Conservation (phyloP, 2,113 vertebrate genomes). For the Cervus canadensis region DNA sequence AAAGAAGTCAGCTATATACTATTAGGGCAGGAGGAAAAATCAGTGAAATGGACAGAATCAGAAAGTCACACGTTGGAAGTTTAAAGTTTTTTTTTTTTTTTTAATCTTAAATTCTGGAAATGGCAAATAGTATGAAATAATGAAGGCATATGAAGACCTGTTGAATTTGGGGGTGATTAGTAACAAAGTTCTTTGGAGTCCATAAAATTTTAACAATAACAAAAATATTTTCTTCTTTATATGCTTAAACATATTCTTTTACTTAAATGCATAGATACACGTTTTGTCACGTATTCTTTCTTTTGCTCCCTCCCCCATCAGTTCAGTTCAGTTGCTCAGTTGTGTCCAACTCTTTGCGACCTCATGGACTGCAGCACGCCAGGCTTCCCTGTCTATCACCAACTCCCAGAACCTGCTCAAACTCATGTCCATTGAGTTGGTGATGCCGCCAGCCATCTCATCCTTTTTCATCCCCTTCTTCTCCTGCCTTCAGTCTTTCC, state of each 20-base stretch:
- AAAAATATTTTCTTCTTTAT: background rate
- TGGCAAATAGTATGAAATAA: background rate
- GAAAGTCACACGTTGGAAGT: background rate
- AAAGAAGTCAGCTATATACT: background rate
- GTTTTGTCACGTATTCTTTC: background rate
- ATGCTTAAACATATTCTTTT: background rate
- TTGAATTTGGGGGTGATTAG: background rate
- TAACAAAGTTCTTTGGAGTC: background rate
- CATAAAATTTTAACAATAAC: background rate
- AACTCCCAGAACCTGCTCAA: background rate
- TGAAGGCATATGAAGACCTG: background rate
- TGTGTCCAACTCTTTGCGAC: background rate
- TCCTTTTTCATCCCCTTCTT: background rate
- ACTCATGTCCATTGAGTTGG: background rate
- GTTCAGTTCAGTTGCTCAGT: background rate
- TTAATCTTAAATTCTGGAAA: background rate
- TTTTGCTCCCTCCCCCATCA: background rate
- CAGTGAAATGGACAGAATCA: background rate
- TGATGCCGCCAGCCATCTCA: background rate
- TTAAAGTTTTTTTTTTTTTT: background rate
- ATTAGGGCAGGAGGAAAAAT: background rate
- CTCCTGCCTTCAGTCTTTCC: background rate
- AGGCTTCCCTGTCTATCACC: background rate
- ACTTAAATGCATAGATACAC: background rate
- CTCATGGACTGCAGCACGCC: background rate